Evolutionary conservation across 2,888 invertebrate genomes (phyloP).

Genomic region (Caenorhabditis drosophilae): DNA sequence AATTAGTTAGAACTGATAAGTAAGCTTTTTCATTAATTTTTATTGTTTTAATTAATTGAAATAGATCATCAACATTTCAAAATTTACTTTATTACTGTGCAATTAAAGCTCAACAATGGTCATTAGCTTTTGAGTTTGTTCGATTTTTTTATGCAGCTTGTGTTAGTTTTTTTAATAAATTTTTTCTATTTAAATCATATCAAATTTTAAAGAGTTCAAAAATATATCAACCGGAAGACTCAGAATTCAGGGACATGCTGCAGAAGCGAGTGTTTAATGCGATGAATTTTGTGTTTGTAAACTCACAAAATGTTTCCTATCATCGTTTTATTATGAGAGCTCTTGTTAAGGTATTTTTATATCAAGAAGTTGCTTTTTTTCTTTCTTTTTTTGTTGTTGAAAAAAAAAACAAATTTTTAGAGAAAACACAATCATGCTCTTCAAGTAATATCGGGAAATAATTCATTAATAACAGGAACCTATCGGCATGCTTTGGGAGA

Average conservation of each 20-base stretch:
- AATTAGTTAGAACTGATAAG: conserved; percentile 46
- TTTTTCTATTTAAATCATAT: not conserved
- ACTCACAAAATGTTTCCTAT: conserved; percentile 61
- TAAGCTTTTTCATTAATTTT: conserved; percentile 14
- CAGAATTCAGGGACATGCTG: conserved; percentile 21
- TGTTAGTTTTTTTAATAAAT: conserved; percentile 12
- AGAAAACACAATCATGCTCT: conserved; percentile 58
- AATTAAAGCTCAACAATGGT: conserved; percentile 56
- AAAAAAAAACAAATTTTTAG: conserved; percentile 16
- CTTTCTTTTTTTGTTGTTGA: not conserved
- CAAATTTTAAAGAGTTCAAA: too few relatives aligned
- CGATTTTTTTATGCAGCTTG: conserved; percentile 45
- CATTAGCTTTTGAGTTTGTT: conserved; percentile 65
- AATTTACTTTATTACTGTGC: conserved; percentile 59
- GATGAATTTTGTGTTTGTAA: conserved; percentile 66
- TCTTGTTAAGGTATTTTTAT: conserved; percentile 45
- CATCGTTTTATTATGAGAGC: conserved; percentile 66
- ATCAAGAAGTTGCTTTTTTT: not conserved
- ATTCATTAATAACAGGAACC: conserved; percentile 66
- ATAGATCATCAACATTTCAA: conserved; percentile 53
- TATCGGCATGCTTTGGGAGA: conserved; percentile 67
- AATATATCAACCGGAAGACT: not conserved
- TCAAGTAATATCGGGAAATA: conserved; percentile 66
- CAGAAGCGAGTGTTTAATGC: conserved; percentile 57
- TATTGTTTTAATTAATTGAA: conserved; percentile 4